Percentiles rank a stretch among this genome's conserved stretches.
These are phyloP conservation scores for Drosophila obscura DNA, from an alignment of 1,140 invertebrate genomes.

Conservation along the genomic window DNA sequence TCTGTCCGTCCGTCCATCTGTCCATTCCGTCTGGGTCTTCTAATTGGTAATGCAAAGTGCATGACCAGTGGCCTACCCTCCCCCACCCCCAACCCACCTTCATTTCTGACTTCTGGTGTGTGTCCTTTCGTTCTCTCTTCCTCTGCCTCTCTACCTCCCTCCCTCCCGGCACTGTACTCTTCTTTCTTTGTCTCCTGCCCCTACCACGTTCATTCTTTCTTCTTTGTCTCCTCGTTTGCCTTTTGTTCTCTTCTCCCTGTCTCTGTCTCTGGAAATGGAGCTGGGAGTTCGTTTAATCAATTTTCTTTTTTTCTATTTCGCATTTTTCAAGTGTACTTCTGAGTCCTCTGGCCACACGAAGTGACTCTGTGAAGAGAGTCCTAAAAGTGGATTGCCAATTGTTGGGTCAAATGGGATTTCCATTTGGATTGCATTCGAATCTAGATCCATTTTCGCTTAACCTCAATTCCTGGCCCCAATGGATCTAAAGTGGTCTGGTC, in stretches of 20 bases:
- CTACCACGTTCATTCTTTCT: conserved; percentile 14
- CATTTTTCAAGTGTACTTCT: conserved; percentile 41
- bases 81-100: too few species aligned
- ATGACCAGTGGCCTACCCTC: conserved; percentile 26
- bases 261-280: too few species aligned
- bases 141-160: not conserved
- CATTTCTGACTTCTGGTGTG: conserved; percentile 27
- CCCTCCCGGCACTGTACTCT: conserved; percentile 2
- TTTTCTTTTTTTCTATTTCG: conserved; percentile 58
- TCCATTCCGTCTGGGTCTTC: conserved; percentile 25
- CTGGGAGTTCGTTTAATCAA: conserved; percentile 46
- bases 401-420: conserved; percentile 6
- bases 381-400: conserved; percentile 1
- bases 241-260: conserved; percentile 18
- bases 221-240: conserved; percentile 19
- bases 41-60: conserved; percentile 80
- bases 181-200: conserved; percentile 30
- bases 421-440: not conserved
- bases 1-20: conserved; percentile 15
- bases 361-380: too few species aligned
- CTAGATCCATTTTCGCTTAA: too few species aligned
- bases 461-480: conserved; percentile 31
- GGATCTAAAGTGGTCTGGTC: too few species aligned
- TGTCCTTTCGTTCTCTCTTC: not conserved
- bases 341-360: conserved; percentile 6